phyloP scores from a whole-genome alignment of 2,888 invertebrate species.

The Galerucella calmariensis region DNA sequence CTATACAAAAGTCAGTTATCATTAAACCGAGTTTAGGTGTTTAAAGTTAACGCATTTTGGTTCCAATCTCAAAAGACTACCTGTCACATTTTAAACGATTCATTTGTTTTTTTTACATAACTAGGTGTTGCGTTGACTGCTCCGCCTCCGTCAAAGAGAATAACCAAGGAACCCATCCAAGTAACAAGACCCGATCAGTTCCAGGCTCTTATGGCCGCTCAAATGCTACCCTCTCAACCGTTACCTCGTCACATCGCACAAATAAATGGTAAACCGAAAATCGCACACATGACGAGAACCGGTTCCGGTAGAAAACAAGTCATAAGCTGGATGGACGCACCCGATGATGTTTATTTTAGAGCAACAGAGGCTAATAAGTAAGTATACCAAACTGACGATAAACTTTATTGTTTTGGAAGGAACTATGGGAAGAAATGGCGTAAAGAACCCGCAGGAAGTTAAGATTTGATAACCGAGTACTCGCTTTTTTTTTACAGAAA shows the following conservation, averaged over 20 bases:
- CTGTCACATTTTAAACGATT: background rate
- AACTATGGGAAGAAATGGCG: background rate
- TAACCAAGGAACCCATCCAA: slow-evolving; percentile 79
- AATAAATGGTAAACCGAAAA: slow-evolving; percentile 86
- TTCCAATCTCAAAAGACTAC: no score
- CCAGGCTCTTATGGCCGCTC: slow-evolving; percentile 77
- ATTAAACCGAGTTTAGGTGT: no score
- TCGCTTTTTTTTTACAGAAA: slow-evolving; percentile 70
- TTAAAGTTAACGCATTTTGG: no score
- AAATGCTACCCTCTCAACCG: slow-evolving; percentile 64
- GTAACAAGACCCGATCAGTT: slow-evolving; percentile 77
- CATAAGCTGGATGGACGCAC: slow-evolving; percentile 98
- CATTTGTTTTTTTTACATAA: slow-evolving; percentile 10
- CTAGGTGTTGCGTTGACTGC: slow-evolving; percentile 62
- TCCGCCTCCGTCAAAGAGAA: slow-evolving; percentile 82
- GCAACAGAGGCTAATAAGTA: slow-evolving; percentile 92
- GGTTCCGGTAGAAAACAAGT: slow-evolving; percentile 86
- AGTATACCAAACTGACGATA: slow-evolving; percentile 59
- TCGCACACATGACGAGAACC: slow-evolving; percentile 81
- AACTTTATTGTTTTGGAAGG: no score
- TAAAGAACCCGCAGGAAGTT: no score
- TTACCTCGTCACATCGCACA: slow-evolving; percentile 78
- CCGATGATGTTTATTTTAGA: slow-evolving; percentile 96
- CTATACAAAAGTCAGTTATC: no score
- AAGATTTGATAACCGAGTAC: no score